Evolutionary conservation across 1,140 invertebrate species (phyloP), one percentile per base, ranked within the genome.

Genomic region (Eubasilissa regina): DNA sequence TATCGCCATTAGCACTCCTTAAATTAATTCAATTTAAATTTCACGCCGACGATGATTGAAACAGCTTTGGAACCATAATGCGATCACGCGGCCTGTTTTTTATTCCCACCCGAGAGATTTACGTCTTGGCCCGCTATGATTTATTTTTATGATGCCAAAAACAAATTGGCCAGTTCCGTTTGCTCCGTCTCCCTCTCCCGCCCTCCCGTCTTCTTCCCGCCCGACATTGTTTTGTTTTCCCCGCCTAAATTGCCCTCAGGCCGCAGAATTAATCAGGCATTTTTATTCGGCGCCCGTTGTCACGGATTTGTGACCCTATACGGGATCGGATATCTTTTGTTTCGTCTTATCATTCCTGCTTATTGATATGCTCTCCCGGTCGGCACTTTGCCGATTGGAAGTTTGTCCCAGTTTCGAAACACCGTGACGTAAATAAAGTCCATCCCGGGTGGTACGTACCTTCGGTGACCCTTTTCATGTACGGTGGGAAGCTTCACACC

Each of bases 111-210:
- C 66, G 51, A 15, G 74, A 81, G 80, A 81, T 81, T 81, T 81
- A 81, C 80, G 80, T 73, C 53, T 55, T 66, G 66, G 21, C 74
- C 15, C 12, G 53, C 73, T 79, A 81, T 81, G 80, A 81, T 81
- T 81, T 81, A 81, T 79, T 62, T 79, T 81, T 81, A 81, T 81
- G 77, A 81, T 77, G 73, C 64, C 77, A 66, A 81, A 81, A 81
- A 81, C 80, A 81, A 81, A 81, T 81, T 81, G 80, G 80, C 77
- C 80, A 72, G 73, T 79, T 81, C 80, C 73, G 77, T 73, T 77
- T 77, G 80, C 73, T 77, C 44, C 55, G 64, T 73, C 76, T n/a
- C 47, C 45, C 75, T 21, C 66, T 48, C 60, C 73, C 76, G 44
- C 47, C 45, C 75, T 25, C 66, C 25, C 60, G 53, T 68, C 62